phyloP scores from a whole-genome alignment of 1,140 invertebrate genomes.

The Drosophila cardini region DNA sequence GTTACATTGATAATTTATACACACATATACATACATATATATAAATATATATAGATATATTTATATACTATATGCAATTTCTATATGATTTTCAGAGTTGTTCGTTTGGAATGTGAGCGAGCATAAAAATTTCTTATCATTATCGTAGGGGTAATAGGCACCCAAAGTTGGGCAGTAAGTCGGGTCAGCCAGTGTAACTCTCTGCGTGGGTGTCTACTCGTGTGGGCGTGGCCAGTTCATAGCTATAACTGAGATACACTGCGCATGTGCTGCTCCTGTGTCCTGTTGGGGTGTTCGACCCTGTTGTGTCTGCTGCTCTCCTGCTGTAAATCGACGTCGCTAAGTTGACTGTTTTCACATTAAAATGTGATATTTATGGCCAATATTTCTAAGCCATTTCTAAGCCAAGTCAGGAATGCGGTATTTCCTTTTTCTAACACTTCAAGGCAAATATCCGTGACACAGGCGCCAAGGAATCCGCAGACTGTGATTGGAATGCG shows the following conservation, averaged over 20 bases:
- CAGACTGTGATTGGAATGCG: conserved; percentile 69
- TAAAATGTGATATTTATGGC: conserved; percentile 82
- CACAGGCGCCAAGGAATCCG: conserved; percentile 67
- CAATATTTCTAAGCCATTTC: conserved; percentile 61
- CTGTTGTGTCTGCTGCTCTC: conserved; percentile 43
- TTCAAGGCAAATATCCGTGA: conserved; percentile 81
- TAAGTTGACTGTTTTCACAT: conserved; percentile 84
- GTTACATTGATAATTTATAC: conserved; percentile 69
- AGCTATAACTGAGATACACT: conserved; percentile 11
- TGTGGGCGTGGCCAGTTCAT: conserved; percentile 1
- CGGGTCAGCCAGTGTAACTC: conserved; percentile 50
- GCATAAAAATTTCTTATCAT: conserved; percentile 84
- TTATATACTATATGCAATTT: neutral
- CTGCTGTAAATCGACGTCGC: conserved; percentile 77
- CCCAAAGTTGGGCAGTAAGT: conserved; percentile 78
- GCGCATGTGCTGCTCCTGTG: conserved; percentile 61
- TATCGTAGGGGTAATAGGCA: conserved; percentile 83
- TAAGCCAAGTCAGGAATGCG: conserved; percentile 52
- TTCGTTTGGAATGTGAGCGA: conserved; percentile 39
- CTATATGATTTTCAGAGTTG: conserved; percentile 17
- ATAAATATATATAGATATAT: conserved; percentile 18
- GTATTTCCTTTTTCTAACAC: conserved; percentile 76
- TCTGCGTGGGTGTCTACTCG: conserved; percentile 7
- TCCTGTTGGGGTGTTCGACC: neutral
- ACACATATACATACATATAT: conserved; percentile 8